A percentile compares a stretch with the other conserved stretches of the same genome.
These are phyloP conservation scores for Chromobotia macracanthus DNA, from an alignment of 2,797 vertebrate species.

Conservation along the genomic window DNA sequence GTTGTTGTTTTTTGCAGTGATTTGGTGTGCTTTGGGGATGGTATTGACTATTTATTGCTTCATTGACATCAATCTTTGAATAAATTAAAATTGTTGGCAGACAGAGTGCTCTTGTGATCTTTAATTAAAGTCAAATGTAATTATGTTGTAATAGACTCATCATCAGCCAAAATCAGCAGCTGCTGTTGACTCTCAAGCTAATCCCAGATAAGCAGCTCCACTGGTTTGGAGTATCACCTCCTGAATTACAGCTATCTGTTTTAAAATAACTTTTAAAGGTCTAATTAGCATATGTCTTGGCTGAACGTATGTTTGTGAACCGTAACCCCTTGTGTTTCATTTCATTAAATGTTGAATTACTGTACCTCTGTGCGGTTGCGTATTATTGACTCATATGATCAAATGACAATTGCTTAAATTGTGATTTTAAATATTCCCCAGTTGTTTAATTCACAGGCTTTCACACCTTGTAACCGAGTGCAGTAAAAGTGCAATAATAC, in stretches of 20 bases:
- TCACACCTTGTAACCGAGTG: too few relatives aligned
- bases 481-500: background rate
- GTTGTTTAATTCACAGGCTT: background rate
- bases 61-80: slow-evolving; percentile 27
- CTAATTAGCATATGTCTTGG: slow-evolving; percentile 37
- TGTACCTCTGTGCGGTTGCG: too few relatives aligned
- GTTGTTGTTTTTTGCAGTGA: background rate
- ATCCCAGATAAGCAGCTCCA: slow-evolving; percentile 47
- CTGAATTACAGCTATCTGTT: slow-evolving; percentile 13
- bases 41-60: slow-evolving; percentile 34
- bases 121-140: slow-evolving; percentile 55
- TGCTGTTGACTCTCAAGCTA: slow-evolving; percentile 45
- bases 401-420: slow-evolving; percentile 20
- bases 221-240: slow-evolving; percentile 25
- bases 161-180: slow-evolving; percentile 51
- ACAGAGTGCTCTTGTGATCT: slow-evolving; percentile 49
- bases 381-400: background rate
- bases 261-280: slow-evolving; percentile 46
- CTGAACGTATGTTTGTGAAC: background rate
- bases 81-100: slow-evolving; percentile 50
- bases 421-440: too few relatives aligned
- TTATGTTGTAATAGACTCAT: slow-evolving; percentile 48
- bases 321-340: background rate
- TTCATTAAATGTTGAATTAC: background rate
- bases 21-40: background rate